These are phyloP conservation scores for Ondatra zibethicus DNA, from an alignment of 2,113 vertebrate genomes.

Conservation along the genomic window DNA sequence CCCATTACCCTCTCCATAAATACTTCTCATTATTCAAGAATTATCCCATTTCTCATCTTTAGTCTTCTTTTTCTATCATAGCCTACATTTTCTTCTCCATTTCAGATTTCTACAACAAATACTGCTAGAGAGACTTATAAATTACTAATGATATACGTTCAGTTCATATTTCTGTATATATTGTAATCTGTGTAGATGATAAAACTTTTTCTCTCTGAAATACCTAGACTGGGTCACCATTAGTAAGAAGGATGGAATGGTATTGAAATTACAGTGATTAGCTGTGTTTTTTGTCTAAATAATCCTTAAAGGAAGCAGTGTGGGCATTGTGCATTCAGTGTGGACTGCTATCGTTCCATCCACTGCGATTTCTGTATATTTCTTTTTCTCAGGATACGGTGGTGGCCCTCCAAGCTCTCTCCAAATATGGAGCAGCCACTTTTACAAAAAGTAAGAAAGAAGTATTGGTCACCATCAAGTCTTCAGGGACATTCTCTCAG, in stretches of 20 bases:
- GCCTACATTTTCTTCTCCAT: neutral
- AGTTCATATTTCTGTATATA: neutral
- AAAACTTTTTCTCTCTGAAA: neutral
- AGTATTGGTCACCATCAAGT: constrained; percentile 69
- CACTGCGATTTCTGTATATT: neutral
- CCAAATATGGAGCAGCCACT: constrained; percentile 80
- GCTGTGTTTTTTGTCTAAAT: neutral
- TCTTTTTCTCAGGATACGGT: constrained; percentile 85
- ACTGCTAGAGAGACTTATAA: neutral
- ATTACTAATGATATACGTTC: neutral
- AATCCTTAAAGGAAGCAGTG: neutral
- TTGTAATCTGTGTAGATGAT: neutral
- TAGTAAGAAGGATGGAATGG: neutral
- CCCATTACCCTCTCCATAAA: neutral
- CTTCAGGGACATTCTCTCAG: constrained; percentile 76
- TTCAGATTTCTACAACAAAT: constrained; percentile 24
- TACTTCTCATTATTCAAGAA: neutral
- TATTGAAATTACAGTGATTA: neutral
- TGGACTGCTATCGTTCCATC: neutral
- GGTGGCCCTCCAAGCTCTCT: constrained; percentile 86
- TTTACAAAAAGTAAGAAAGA: constrained; percentile 70
- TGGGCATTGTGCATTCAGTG: neutral
- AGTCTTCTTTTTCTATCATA: constrained; percentile 4
- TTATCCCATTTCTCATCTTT: neutral
- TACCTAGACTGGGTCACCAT: neutral